Conservation (phyloP, 2,888 invertebrate species). For the Catocala nupta region DNA sequence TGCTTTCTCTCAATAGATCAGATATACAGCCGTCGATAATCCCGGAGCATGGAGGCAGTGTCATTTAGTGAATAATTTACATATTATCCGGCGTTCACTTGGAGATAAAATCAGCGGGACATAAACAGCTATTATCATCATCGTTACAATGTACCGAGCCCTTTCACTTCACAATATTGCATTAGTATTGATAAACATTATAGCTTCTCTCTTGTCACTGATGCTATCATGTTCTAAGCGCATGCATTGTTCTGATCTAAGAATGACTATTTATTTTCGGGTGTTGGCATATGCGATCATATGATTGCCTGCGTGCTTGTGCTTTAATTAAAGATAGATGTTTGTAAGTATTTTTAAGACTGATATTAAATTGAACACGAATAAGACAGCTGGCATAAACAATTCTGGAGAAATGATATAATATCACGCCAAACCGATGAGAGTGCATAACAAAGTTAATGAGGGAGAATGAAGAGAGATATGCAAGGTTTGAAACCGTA, state of each 20-base stretch:
- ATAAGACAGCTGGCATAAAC: no score
- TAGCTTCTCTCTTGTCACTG: slow-evolving; percentile 7
- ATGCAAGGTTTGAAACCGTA: no score
- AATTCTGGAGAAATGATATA: no score
- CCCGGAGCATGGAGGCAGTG: neutral
- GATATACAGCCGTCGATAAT: neutral
- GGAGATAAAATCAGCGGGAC: slow-evolving; percentile 1
- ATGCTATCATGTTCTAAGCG: slow-evolving; percentile 1
- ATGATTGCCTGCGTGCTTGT: no score
- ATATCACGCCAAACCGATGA: no score
- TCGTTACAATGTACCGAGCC: slow-evolving; percentile 9
- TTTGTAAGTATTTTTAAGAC: no score
- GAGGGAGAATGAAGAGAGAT: no score
- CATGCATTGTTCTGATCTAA: neutral
- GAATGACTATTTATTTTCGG: neutral
- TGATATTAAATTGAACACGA: no score
- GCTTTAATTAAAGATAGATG: no score
- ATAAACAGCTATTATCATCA: slow-evolving; percentile 3
- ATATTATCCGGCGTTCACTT: slow-evolving; percentile 3
- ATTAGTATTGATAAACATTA: slow-evolving; percentile 4
- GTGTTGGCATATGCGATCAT: neutral
- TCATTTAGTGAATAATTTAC: slow-evolving; percentile 4
- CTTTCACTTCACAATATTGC: slow-evolving; percentile 1
- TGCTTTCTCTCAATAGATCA: neutral
- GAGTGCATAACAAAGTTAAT: no score